phyloP scores from a whole-genome alignment of 2,113 vertebrate species.

The Apteryx mantelli region DNA sequence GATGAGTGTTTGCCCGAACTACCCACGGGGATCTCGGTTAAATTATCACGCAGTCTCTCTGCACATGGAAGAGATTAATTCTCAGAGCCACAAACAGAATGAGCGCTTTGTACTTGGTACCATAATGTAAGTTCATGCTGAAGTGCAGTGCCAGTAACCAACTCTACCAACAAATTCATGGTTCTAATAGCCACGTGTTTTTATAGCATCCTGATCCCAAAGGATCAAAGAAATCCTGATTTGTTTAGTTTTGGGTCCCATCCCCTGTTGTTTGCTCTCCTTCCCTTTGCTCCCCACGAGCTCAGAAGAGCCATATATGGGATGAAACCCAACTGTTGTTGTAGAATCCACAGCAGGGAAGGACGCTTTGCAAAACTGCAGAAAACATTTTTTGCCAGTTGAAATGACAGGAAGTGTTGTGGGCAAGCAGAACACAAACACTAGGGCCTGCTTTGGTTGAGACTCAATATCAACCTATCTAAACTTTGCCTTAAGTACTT shows the following conservation, averaged over 20 bases:
- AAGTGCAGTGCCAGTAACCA: conserved; percentile 51
- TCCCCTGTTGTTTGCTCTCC: neutral
- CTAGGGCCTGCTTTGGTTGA: neutral
- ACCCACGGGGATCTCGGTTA: conserved; percentile 43
- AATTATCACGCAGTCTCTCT: conserved; percentile 44
- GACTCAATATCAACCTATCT: neutral
- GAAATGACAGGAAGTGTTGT: conserved; percentile 28
- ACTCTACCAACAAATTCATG: conserved; percentile 62
- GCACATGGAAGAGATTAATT: conserved; percentile 79
- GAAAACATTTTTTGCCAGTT: neutral
- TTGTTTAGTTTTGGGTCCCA: conserved; percentile 25
- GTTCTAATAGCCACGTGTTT: conserved; percentile 41
- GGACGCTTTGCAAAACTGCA: conserved; percentile 39
- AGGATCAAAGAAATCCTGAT: conserved; percentile 47
- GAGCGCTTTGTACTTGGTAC: conserved; percentile 62
- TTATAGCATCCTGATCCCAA: conserved; percentile 30
- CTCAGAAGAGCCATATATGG: neutral
- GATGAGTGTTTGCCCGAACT: conserved; percentile 17
- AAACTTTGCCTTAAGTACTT: neutral
- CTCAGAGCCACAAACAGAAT: conserved; percentile 55
- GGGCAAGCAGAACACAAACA: conserved; percentile 35
- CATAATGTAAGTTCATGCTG: conserved; percentile 48
- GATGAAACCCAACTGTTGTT: neutral
- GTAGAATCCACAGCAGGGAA: conserved; percentile 25
- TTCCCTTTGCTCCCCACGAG: neutral